Evolutionary conservation across 2,113 vertebrate species (phyloP), one percentile per base, ranked within the genome.

Genomic region (Dermatemys mawii): DNA sequence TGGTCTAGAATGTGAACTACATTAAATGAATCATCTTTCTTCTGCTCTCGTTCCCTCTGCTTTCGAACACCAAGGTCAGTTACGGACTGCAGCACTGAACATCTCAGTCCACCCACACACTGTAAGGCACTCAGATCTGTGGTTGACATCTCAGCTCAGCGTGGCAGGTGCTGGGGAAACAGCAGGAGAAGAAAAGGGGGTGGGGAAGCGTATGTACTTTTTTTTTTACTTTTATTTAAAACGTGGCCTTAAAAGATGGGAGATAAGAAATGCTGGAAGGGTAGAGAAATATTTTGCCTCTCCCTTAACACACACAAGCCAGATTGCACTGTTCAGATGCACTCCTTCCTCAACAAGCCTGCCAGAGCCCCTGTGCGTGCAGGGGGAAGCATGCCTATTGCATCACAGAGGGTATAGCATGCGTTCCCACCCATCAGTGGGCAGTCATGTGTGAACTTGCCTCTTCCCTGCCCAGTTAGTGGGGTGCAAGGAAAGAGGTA

Each of bases 201-300:
- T 2, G 1, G 7, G 10, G 5, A 2, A 11, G 17, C 6, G 4
- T 29, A 63, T 88, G 88, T 75, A 0, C 0, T 2, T 21, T 21
- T 0, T 0, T 0, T 5, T 27, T 2, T 13, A 41, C 17, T 92
- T 48, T 13, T 12, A 1, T 3, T 10, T 81, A 80, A 70, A 81
- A 88, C 46, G 81, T 0, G 6, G 84, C 29, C 16, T 26, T 35
- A 38, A 67, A 38, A 44, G 1, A 26, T 4, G 46, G 41, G 17
- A 44, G 29, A 6, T n/a, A 14, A 46, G 38, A 11, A 70, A 38
- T 22, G 19, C 63, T 70, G 14, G n/a, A 8, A 70, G 11, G n/a
- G 19, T 38, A 22, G 35, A 83, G 14, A 26, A 32, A 83, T 16
- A 55, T 5, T 17, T 55, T 55, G 16, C n/a, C 50, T 54, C 5